These are phyloP conservation scores for Stegodyphus dumicola DNA, from an alignment of 1,140 invertebrate species.

Conservation along the genomic window DNA sequence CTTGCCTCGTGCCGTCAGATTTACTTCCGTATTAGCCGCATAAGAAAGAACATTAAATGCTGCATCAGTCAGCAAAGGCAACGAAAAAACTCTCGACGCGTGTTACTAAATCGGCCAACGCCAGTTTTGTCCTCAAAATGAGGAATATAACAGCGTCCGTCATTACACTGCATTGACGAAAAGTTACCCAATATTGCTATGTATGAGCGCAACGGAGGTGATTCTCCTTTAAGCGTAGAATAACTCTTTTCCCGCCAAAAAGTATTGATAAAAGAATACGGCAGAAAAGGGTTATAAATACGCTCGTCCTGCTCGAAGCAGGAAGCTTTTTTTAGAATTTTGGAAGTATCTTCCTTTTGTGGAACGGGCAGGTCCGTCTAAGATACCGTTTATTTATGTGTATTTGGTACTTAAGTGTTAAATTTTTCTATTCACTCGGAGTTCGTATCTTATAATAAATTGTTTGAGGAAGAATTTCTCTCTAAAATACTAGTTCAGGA, in stretches of 20 bases:
- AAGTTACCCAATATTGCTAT: not conserved
- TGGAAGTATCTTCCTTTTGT: not conserved
- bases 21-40: slow-evolving; percentile 16
- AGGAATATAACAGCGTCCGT: not conserved
- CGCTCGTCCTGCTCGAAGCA: not conserved
- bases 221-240: not conserved
- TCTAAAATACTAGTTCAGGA: not conserved
- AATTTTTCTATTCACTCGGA: not conserved
- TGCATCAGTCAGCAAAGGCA: not conserved
- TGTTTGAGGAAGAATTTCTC: not conserved
- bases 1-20: not conserved
- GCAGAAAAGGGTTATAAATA: slow-evolving; percentile 21
- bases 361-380: not conserved
- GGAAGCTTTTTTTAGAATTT: not conserved
- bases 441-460: not conserved
- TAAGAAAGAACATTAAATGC: not conserved
- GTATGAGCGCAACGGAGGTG: not conserved
- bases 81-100: not conserved
- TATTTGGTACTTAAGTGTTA: not conserved
- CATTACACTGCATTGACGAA: not conserved
- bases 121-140: slow-evolving; percentile 7
- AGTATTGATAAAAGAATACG: not conserved
- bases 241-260: not conserved
- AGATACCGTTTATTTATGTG: not conserved
- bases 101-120: not conserved